A percentile compares a stretch with the other conserved stretches of the same genome.
These are phyloP conservation scores for Microcaecilia unicolor DNA, from an alignment of 2,797 vertebrate genomes.

Conservation along the genomic window DNA sequence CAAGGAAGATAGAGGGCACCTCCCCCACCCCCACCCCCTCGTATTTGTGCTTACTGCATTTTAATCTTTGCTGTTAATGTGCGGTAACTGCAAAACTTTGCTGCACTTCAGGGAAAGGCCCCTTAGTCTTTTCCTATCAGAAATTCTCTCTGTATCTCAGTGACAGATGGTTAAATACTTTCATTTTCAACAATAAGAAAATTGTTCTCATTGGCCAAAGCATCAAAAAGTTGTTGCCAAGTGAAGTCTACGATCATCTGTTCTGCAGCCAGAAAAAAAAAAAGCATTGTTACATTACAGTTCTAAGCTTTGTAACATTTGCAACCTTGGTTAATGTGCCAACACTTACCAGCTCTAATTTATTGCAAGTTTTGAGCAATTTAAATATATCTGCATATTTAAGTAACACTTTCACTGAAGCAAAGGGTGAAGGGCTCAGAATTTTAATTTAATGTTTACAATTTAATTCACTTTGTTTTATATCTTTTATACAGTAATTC, in stretches of 20 bases:
- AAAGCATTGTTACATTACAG: conserved; percentile 24
- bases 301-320: conserved; percentile 24
- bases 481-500: conserved; percentile 22
- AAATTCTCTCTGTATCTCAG: conserved; percentile 41
- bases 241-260: conserved; percentile 46
- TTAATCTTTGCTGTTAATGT: too few species aligned
- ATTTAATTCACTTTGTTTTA: conserved; percentile 13
- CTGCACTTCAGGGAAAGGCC: too few species aligned
- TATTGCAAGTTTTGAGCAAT: conserved; percentile 10
- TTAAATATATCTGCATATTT: conserved; percentile 7
- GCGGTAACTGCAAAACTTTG: too few species aligned
- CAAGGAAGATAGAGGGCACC: too few species aligned
- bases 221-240: conserved; percentile 47
- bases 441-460: conserved; percentile 6
- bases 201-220: conserved; percentile 34
- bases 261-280: conserved; percentile 31
- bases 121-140: conserved; percentile 49
- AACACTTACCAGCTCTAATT: conserved; percentile 16
- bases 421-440: too few species aligned
- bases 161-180: conserved; percentile 49
- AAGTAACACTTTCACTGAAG: too few species aligned
- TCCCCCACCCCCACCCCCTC: too few species aligned
- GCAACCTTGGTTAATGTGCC: conserved; percentile 29
- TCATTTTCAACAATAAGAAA: conserved; percentile 50
- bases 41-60: too few species aligned